phyloP scores from a whole-genome alignment of 2,797 vertebrate genomes.

The Dendrocincla tyrannina region DNA sequence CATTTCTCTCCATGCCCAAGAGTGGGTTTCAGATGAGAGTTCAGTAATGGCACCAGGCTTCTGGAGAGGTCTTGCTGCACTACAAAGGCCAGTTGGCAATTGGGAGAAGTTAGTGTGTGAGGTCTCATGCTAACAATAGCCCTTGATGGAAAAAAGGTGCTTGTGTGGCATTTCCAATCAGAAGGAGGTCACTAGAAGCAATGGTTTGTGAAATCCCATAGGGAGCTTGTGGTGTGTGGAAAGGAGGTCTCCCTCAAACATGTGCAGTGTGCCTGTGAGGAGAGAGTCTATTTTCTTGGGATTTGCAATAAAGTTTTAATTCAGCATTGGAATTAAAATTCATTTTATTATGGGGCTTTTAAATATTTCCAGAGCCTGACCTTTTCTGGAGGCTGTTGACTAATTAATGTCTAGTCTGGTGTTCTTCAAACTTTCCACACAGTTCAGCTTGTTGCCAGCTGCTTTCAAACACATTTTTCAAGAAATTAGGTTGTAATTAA shows the following conservation, averaged over 20 bases:
- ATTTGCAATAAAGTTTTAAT: conserved; percentile 28
- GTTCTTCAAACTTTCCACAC: conserved; percentile 68
- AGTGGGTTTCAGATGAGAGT: neutral
- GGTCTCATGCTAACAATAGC: neutral
- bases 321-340: conserved; percentile 48
- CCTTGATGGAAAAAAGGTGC: neutral
- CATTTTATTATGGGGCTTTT: conserved; percentile 53
- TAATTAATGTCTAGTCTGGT: conserved; percentile 69
- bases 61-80: neutral
- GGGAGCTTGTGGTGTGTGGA: neutral
- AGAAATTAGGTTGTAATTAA: conserved; percentile 66
- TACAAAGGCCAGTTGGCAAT: neutral
- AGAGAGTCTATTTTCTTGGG: neutral
- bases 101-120: neutral
- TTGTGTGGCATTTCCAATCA: neutral
- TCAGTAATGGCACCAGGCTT: neutral
- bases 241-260: neutral
- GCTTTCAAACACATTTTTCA: conserved; percentile 64
- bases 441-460: conserved; percentile 58
- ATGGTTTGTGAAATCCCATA: neutral
- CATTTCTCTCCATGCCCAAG: neutral
- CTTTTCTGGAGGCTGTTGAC: conserved; percentile 58
- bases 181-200: neutral
- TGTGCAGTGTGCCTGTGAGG: neutral
- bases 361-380: conserved; percentile 67